Evolutionary conservation across 2,113 vertebrate species (phyloP), one percentile per base, ranked within the genome.

Genomic region (Colaptes auratus): DNA sequence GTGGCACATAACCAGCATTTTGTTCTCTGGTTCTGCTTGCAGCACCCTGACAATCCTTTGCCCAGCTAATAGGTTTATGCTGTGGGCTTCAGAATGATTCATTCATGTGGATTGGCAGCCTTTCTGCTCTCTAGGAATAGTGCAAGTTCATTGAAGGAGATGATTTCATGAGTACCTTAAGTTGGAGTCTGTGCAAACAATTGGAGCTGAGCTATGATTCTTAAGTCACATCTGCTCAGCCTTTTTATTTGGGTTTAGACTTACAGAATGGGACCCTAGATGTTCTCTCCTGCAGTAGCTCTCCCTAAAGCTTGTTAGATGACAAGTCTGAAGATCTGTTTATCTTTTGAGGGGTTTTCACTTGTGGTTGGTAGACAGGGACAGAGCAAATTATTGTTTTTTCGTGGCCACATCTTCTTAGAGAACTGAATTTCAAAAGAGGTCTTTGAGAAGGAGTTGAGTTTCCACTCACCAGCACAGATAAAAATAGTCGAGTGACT

Each of bases 81-180:
- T 91, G 92, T 92, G 91, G 81, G 88, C 90, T 97, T 92, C 71
- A 16, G 89, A 91, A n/a, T 93, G 91, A 95, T 93, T 97, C 89
- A 95, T 85, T 94, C 87, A n/a, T 93, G 80, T 76, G 89, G 86
- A 94, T 73, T 96, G 94, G 89, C 95, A 96, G 91, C 92, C 58
- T 85, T 73, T 82, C 82, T 83, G 88, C 96, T 97, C 72, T 97
- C 95, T 84, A 97, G 96, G 96, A 97, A 89, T 24, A 70, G 61
- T 33, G 50, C 23, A 70, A 78, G 78, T 94, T 96, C 85, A 93
- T 10, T 90, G 88, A 82, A 75, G 82, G 84, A 87, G 87, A 36
- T 44, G 52, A 86, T 91, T 95, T 84, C 81, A 17, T 16, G 64
- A 94, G 63, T 67, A 58, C 71, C 72, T 89, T 71, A 13, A 35